Percentiles rank a stretch among this genome's conserved stretches.
These are phyloP conservation scores for Rhabdomys dilectus DNA, from an alignment of 2,113 vertebrate species.

Conservation along the genomic window DNA sequence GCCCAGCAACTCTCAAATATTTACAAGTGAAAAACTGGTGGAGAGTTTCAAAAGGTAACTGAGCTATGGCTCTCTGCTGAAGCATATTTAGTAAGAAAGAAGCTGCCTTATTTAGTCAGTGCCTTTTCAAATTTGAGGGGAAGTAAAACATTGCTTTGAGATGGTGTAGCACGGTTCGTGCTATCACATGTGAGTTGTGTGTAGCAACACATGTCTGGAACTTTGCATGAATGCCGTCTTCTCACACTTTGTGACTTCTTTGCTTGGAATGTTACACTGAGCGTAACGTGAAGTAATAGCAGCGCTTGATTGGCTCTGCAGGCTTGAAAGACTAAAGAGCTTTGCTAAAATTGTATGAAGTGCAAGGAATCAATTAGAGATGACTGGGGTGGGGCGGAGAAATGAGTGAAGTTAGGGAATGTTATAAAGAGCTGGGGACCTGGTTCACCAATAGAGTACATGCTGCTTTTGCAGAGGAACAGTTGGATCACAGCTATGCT, in stretches of 20 bases:
- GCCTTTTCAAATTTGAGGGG: conserved; percentile 76
- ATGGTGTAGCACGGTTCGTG: conserved; percentile 69
- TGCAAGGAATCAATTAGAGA: conserved; percentile 47
- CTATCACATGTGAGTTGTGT: conserved; percentile 72
- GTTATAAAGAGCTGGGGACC: too few species aligned
- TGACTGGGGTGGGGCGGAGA: not conserved
- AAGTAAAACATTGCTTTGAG: conserved; percentile 77
- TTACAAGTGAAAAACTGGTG: not conserved
- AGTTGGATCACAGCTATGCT: not conserved
- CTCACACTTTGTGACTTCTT: conserved; percentile 71
- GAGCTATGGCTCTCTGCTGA: not conserved
- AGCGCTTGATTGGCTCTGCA: conserved; percentile 45
- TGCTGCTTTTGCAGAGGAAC: not conserved
- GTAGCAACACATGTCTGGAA: conserved; percentile 67
- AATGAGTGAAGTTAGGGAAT: not conserved
- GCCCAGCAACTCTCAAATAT: not conserved
- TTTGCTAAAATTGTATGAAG: conserved; percentile 50
- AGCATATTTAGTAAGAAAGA: conserved; percentile 30
- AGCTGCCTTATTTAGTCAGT: not conserved
- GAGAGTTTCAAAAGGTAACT: conserved; percentile 40
- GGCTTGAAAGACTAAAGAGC: conserved; percentile 57
- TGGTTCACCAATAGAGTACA: not conserved
- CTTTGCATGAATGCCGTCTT: conserved; percentile 73
- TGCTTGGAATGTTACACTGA: conserved; percentile 76
- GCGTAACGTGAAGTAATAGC: conserved; percentile 65